Base-by-base conservation (phyloP, 2,113 vertebrate genomes). In the Campylomormyrus tamandua region DNA sequence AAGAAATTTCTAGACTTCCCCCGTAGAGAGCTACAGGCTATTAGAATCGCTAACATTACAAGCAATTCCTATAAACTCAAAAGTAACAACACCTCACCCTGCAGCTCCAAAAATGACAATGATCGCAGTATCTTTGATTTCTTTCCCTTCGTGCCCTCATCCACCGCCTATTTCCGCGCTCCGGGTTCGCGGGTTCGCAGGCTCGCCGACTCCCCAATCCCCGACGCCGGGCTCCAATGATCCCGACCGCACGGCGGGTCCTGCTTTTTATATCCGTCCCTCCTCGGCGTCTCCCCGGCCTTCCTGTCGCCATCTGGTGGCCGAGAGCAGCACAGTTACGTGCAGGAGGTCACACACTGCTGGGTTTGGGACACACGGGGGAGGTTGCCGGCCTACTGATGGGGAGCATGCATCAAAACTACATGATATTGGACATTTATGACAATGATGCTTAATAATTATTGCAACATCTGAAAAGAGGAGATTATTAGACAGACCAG, bases 281-380 rank as follows among this genome's bases (percentile, higher is more conserved):
- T 13, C 74, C 7, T 66, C 52, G 17, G 80, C 84, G 10, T 88
- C 50, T 85, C 45, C 53, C 74, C 19, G 45, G 85, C 6, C 5
- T 31, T 56, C 6, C 45, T 58, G 50, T 86, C 89, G 91, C 91
- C 89, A 70, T 88, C 89, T 83, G 66, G 91, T 46, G 89, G 89
- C 42, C n/a, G 3, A 62, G 56, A n/a, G 70, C 56, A 24, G 46
- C 19, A 6, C 13, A 9, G 83, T 45, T 89, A 90, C 83, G 80
- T 87, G 80, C 83, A 45, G 80, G 11, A 58, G 17, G 87, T 19
- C 87, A 90, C 90, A 66, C 42, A 46, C 39, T 83, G 77, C 19
- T 24, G 19, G 19, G 42, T 42, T 83, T 83, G 39, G 39, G 77
- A 45, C 19, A n/a, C 9, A n/a, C 5, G 80, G 42, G 39, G 80